Conservation (phyloP, 92 coral and sea anemone genomes). For the Porites rus region DNA sequence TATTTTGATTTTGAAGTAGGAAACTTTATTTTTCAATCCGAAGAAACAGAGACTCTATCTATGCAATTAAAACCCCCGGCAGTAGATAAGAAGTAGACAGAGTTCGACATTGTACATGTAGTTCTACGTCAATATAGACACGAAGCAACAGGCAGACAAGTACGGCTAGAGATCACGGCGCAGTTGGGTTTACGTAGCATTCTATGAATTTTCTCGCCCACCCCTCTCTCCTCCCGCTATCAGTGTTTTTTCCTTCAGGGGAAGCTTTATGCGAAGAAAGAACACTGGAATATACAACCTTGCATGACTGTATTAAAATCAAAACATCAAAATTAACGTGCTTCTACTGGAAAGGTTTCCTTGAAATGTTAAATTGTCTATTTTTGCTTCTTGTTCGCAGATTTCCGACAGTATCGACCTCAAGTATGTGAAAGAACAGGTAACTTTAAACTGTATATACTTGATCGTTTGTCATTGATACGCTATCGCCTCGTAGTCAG, state of each 20-base stretch:
- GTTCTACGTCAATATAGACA: not conserved
- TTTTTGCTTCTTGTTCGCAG: slow-evolving; percentile 28
- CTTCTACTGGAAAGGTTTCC: too few species aligned
- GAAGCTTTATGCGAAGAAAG: not conserved
- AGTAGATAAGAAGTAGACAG: not conserved
- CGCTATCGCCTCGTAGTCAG: too few species aligned
- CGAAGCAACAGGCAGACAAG: not conserved
- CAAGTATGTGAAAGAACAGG: slow-evolving; percentile 83
- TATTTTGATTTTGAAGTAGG: too few species aligned
- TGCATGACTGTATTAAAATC: not conserved
- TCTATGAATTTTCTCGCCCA: not conserved
- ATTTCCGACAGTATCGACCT: slow-evolving; percentile 66
- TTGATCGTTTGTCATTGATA: too few species aligned
- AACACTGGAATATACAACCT: not conserved
- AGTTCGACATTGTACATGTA: too few species aligned
- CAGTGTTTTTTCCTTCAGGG: not conserved
- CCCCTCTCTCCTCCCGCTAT: not conserved
- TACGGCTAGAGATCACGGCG: not conserved
- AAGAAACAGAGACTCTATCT: not conserved
- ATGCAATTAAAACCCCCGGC: not conserved
- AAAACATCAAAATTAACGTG: too few species aligned
- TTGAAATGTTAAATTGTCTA: too few species aligned
- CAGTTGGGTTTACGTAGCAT: not conserved
- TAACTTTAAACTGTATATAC: not conserved
- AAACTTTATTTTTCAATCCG: not conserved